Percentiles rank a stretch among this genome's conserved stretches.
phyloP scores from a whole-genome alignment of 2,113 vertebrate species.

The Corythornis cristatus region DNA sequence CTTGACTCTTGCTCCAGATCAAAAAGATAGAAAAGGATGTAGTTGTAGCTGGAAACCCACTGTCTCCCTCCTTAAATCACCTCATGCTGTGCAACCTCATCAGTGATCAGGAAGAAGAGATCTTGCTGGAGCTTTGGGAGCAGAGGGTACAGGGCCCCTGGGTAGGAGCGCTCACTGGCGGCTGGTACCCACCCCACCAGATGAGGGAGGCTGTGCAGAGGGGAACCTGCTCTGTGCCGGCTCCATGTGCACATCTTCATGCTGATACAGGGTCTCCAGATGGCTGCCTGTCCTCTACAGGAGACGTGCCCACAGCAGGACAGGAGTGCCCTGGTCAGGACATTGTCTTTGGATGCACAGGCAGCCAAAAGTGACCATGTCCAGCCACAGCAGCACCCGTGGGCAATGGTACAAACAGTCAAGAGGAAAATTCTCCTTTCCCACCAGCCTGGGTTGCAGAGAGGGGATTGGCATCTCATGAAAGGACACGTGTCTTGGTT shows the following conservation, averaged over 20 bases:
- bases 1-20: background rate
- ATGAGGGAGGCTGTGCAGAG: background rate
- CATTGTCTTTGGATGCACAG: rapidly evolving
- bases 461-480: background rate
- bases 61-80: background rate
- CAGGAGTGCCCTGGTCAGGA: rapidly evolving
- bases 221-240: rapidly evolving
- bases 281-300: no score
- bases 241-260: rapidly evolving
- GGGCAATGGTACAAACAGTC: rapidly evolving
- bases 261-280: rapidly evolving
- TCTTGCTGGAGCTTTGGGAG: background rate
- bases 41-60: background rate
- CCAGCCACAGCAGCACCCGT: rapidly evolving
- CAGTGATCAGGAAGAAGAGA: rapidly evolving
- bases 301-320: background rate
- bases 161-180: background rate
- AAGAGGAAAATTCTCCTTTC: background rate
- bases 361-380: background rate
- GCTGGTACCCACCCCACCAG: rapidly evolving
- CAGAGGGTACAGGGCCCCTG: rapidly evolving
- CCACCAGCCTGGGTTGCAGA: background rate
- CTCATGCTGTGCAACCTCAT: background rate
- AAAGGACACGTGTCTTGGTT: rapidly evolving
- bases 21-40: background rate